These are phyloP conservation scores for Sphaerodactylus townsendi DNA, from an alignment of 2,113 vertebrate species.

Conservation along the genomic window DNA sequence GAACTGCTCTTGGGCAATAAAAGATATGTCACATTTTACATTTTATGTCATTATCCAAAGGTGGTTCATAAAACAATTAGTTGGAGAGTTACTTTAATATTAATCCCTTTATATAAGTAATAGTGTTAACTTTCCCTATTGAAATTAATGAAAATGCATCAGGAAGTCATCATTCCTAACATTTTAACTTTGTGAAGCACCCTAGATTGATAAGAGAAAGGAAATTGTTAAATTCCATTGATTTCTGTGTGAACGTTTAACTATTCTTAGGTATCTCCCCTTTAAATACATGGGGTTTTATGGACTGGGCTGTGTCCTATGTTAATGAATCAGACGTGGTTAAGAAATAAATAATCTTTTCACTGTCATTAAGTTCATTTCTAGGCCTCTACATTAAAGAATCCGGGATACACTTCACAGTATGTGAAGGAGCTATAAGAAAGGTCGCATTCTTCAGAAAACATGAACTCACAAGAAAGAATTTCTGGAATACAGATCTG, in stretches of 20 bases:
- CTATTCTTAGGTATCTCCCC: neutral
- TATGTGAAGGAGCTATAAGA: neutral
- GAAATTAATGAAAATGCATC: neutral
- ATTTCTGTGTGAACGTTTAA: neutral
- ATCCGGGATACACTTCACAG: neutral
- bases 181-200: neutral
- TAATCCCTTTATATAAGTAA: neutral
- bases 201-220: neutral
- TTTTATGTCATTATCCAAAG: neutral
- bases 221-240: neutral
- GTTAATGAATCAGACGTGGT: slow-evolving; percentile 31
- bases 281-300: neutral
- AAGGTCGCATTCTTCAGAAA: slow-evolving; percentile 43
- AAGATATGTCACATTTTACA: too few relatives aligned
- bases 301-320: neutral
- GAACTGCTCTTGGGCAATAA: too few relatives aligned
- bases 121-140: neutral
- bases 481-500: neutral
- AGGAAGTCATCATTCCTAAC: neutral
- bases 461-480: slow-evolving; percentile 5
- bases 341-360: neutral
- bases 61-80: neutral
- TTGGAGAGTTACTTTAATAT: neutral
- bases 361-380: neutral
- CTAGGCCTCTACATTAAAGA: neutral